Evolutionary conservation across 1,140 invertebrate species (phyloP), one percentile per base, ranked within the genome.

Genomic region (Penaeus chinensis): DNA sequence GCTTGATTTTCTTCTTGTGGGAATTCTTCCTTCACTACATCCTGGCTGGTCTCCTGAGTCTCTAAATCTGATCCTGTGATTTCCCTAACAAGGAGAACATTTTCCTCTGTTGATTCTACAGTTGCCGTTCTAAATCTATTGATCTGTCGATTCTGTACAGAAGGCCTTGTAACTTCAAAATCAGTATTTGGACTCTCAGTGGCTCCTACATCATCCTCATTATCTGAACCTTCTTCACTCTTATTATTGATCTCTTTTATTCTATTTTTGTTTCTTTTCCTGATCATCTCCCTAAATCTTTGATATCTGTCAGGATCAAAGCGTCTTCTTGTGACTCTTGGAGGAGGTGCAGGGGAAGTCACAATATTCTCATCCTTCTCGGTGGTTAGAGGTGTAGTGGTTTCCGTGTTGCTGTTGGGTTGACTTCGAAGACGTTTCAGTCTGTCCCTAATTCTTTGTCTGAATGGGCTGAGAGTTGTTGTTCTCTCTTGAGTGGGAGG

Each of bases 11-110:
- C 81, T 11, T 37, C 18, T 10, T 22, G 5, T 7, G 79, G 78
- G n/a, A 37, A 37, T 62, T 69, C 24, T 37, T 87, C 32, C 5
- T 71, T 42, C 20, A 87, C 71, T 42, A 76, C 18, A 24, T 61
- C 60, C 7, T 54, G 80, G 32, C 65, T 82, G 60, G 86, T 87
- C 32, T 82, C 86, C 54, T 87, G 86, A 74, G 54, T 61, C 1
- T 82, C 80, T 78, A 82, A 81, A 66, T 87, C 86, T 54, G 61
- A 80, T 61, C 77, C 69, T 16, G 81, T 63, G 54, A 86, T 86
- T 80, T 86, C 84, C 60, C 81, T 86, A 20, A 86, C 84, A 32
- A 69, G 22, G 42, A 86, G 84, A 65, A 86, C 77, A 37, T 69
- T 71, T 79, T 86, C 84, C 37, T n/a, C 77, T 24, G 69, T 37